phyloP scores from a whole-genome alignment of 1,140 invertebrate species.

The Antheraea mylitta region DNA sequence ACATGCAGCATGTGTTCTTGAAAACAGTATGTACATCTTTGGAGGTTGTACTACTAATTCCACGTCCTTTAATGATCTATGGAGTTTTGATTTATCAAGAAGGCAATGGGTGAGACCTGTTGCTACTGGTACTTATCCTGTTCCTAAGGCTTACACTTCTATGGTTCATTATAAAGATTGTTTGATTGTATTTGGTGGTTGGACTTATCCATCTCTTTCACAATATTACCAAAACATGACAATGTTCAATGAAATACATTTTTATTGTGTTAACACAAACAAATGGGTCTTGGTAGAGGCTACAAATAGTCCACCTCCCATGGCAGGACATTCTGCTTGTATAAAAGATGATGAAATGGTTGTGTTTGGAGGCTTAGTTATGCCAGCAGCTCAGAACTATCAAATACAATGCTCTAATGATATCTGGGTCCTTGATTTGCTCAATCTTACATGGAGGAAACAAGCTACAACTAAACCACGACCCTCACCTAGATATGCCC shows the following conservation, averaged over 20 bases:
- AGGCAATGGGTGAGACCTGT: slow-evolving; percentile 90
- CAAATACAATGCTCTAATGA: slow-evolving; percentile 88
- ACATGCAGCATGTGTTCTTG: slow-evolving; percentile 91
- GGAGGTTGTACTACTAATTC: slow-evolving; percentile 96
- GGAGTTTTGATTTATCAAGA: slow-evolving; percentile 93
- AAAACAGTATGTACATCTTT: slow-evolving; percentile 96
- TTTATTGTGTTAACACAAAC: slow-evolving; percentile 91
- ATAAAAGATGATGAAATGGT: slow-evolving; percentile 93
- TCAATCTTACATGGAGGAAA: slow-evolving; percentile 87
- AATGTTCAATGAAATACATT: slow-evolving; percentile 95
- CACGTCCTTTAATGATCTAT: slow-evolving; percentile 98
- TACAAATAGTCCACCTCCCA: slow-evolving; percentile 85
- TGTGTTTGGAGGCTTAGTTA: slow-evolving; percentile 89
- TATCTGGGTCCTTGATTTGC: slow-evolving; percentile 93
- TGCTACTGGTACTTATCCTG: slow-evolving; percentile 94
- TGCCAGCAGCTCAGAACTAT: slow-evolving; percentile 69
- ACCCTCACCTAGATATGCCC: slow-evolving; percentile 92
- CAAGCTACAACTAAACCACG: slow-evolving; percentile 83
- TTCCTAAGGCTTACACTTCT: slow-evolving; percentile 96
- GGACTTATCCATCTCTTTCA: slow-evolving; percentile 95
- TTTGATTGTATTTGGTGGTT: slow-evolving; percentile 96
- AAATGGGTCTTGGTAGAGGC: slow-evolving; percentile 89
- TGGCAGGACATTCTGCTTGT: slow-evolving; percentile 95
- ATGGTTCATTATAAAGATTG: slow-evolving; percentile 92
- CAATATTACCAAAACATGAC: slow-evolving; percentile 93